A percentile compares a stretch with the other conserved stretches of the same genome.
Evolutionary conservation across 2,113 vertebrate species (phyloP).

Genomic region (Archilochus colubris): DNA sequence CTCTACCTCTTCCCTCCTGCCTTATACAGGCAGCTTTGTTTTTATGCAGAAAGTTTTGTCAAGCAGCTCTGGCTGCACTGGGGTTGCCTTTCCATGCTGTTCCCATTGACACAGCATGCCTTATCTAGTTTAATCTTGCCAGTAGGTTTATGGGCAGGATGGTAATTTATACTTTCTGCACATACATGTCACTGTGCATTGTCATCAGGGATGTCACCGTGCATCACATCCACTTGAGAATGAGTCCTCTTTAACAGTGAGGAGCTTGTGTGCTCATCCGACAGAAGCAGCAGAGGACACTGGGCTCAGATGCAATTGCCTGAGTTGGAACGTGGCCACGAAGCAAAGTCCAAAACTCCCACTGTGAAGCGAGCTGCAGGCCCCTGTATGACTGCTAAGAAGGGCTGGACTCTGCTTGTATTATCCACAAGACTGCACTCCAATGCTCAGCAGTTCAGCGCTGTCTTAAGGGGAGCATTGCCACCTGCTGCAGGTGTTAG

Average conservation of each 20-base stretch:
- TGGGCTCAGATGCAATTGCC: not conserved
- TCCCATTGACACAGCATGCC: not conserved
- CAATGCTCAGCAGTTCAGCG: accelerated
- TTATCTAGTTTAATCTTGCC: not conserved
- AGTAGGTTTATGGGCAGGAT: not conserved
- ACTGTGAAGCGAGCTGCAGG: not conserved
- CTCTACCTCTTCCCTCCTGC: not conserved
- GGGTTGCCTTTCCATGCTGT: not conserved
- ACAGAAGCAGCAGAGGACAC: not conserved
- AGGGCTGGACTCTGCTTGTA: not conserved
- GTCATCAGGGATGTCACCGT: not conserved
- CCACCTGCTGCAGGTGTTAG: slow-evolving; percentile 18
- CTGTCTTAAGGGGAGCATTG: not conserved
- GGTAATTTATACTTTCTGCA: not conserved
- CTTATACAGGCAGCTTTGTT: not conserved
- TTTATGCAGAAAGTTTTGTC: not conserved
- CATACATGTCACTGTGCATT: not conserved
- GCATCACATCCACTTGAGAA: not conserved
- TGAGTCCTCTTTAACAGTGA: not conserved
- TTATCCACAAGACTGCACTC: not conserved
- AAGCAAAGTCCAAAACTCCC: not conserved
- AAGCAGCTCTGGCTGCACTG: accelerated
- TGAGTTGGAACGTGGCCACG: not conserved
- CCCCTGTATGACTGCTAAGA: not conserved
- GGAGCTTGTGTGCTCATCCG: not conserved